Evolutionary conservation across 2,797 vertebrate species (phyloP).

Genomic region (Echeneis naucrates): DNA sequence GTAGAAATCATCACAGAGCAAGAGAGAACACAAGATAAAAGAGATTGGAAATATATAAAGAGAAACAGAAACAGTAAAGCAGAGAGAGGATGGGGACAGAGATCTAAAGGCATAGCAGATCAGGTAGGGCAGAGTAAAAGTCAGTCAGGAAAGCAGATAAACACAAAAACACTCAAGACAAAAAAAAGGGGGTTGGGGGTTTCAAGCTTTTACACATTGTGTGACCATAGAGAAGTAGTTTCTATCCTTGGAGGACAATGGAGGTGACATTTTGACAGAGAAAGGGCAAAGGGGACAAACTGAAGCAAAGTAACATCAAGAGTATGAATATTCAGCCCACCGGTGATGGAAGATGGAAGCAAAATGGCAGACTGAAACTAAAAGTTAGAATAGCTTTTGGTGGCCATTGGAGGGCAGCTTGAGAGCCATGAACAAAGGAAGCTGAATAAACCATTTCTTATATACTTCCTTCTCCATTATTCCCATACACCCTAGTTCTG

Average conservation of each 20-base stretch:
- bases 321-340: conserved; percentile 1
- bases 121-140: conserved; percentile 26
- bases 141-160: conserved; percentile 24
- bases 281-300: too few relatives aligned
- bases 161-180: conserved; percentile 40
- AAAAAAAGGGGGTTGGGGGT: background rate
- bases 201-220: conserved; percentile 27
- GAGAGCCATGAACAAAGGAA: too few relatives aligned
- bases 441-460: background rate
- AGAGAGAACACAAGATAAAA: conserved; percentile 32
- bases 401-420: too few relatives aligned
- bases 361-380: too few relatives aligned
- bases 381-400: background rate
- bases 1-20: conserved; percentile 36
- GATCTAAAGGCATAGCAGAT: conserved; percentile 53
- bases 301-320: background rate
- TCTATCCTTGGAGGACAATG: conserved; percentile 26
- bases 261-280: conserved; percentile 14
- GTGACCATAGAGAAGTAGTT: conserved; percentile 13
- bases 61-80: conserved; percentile 43
- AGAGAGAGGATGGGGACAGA: conserved; percentile 21
- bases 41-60: conserved; percentile 27
- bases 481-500: background rate
- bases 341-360: background rate
- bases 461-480: background rate